Evolutionary conservation across 2,888 invertebrate species (phyloP), one percentile per base, ranked within the genome.

Genomic region (Halictus ligatus): DNA sequence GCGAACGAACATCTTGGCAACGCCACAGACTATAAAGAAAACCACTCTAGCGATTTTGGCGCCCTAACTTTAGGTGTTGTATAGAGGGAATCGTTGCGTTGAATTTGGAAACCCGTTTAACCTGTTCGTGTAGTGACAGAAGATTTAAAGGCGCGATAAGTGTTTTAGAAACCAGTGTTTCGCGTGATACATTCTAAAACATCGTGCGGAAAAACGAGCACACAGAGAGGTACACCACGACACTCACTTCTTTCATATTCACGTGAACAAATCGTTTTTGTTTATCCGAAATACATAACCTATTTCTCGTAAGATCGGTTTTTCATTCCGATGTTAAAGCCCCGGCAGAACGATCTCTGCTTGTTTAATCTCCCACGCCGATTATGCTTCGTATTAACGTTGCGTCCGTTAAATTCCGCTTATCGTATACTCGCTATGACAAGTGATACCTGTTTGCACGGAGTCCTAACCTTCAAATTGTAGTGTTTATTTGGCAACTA

Each of bases 51-150:
- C 81, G 77, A 84, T 77, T 78, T 81, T 86, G 81, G 82, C 88
- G 88, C 84, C 48, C 72, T 80, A 75, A 82, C 75, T 78, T 88
- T 74, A 78, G 79, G 46, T 78, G 60, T 21, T 15, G 74, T 71
- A 79, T 72, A 84, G 80, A 89, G 69, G 43, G 84, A 83, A 72
- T 80, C 69, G 79, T 83, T 87, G 83, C 84, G 81, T 85, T 76
- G 84, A 86, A 88, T 89, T 89, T 88, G 86, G 89, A 88, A 81
- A 90, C 83, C 89, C 87, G 71, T 83, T 90, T 91, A 87, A 91
- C 90, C 86, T 89, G 86, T 91, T 89, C 85, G 79, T 84, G 81
- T 81, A 90, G 89, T 90, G 89, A 89, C 89, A 88, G 84, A 81
- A 82, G 84, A 86, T 84, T 86, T 79, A 89, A 86, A 84, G 80